Base-by-base conservation (phyloP, 1,140 invertebrate species). In the Stegodyphus dumicola region DNA sequence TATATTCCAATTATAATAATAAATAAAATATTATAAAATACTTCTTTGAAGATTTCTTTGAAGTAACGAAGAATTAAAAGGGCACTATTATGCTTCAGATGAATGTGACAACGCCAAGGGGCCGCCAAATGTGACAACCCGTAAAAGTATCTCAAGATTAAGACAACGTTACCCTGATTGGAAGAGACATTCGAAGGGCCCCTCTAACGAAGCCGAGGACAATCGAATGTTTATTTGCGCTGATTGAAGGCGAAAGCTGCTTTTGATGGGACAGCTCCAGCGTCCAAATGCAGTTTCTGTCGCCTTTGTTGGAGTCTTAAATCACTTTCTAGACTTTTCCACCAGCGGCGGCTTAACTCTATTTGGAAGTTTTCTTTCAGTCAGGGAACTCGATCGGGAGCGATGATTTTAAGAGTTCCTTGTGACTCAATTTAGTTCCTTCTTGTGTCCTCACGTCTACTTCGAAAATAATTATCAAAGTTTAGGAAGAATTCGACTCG, bases 161-260 rank as follows among this genome's bases (percentile, higher is more conserved):
- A 71, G 69, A 49, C 71, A 11, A 17, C 71, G n/a, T 6, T n/a
- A 15, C 69, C 9, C 7, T 74, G 52, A 74, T 74, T 74, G 71
- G 71, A 74, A 56, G 11, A 15, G 71, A 74, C 71, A 56, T 74
- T n/a, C 51, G 11, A 74, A 74, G 71, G 7, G 6, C 6, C 54
- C 52, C 65, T 74, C 71, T 74, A 54, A 74, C 71, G 52, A 74
- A 74, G 7, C 71, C 6, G 7, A 15, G 54, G 71, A 74, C 71
- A 74, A 74, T 56, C 11, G 52, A 74, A 56, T 74, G 71, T 74
- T 74, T 74, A 74, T 74, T 74, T 74, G 71, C 71, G 17, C 71
- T 74, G 71, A 74, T 74, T 74, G 71, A 56, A 74, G 52, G 54
- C 71, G 71, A 74, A 74, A 74, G 71, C 48, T 74, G 71, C 71